Evolutionary conservation across 2,888 invertebrate species (phyloP).

Genomic region (Phyto melanocephala): DNA sequence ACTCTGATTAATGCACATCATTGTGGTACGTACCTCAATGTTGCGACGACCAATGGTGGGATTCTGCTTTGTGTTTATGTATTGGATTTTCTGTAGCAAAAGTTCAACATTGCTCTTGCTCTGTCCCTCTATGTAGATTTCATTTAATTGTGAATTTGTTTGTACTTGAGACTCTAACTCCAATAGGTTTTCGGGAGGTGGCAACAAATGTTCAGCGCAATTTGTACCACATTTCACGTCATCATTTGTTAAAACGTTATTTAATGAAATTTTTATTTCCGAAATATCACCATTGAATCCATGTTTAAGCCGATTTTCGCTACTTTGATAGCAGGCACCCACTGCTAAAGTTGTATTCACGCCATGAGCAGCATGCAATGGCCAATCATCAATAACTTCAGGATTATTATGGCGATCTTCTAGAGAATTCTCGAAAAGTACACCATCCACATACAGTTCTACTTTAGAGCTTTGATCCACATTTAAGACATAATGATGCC

Average conservation of each 20-base stretch:
- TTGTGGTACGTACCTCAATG: slow-evolving; percentile 77
- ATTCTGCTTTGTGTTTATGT: slow-evolving; percentile 93
- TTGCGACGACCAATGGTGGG: slow-evolving; percentile 97
- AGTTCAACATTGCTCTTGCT: slow-evolving; percentile 94
- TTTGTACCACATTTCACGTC: slow-evolving; percentile 77
- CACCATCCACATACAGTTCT: slow-evolving; percentile 93
- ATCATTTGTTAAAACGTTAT: slow-evolving; percentile 70
- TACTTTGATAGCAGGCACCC: slow-evolving; percentile 99
- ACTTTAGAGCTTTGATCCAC: slow-evolving; percentile 90
- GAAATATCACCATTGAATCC: slow-evolving; percentile 79
- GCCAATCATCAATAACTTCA: slow-evolving; percentile 99
- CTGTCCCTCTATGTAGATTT: slow-evolving; percentile 94
- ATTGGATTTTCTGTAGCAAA: slow-evolving; percentile 91
- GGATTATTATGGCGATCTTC: slow-evolving; percentile 86
- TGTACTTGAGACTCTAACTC: slow-evolving; percentile 89
- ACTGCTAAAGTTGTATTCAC: slow-evolving; percentile 95
- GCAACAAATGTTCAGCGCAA: slow-evolving; percentile 77
- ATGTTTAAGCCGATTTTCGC: slow-evolving; percentile 94
- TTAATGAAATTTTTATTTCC: slow-evolving; percentile 75
- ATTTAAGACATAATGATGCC: slow-evolving; percentile 98
- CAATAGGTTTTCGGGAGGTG: slow-evolving; percentile 85
- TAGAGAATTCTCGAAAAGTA: slow-evolving; percentile 77
- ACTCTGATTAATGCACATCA: slow-evolving; percentile 77
- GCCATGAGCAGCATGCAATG: slow-evolving; percentile 95
- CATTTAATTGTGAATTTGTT: slow-evolving; percentile 83